These are phyloP conservation scores for Chascanopsetta lugubris DNA, from an alignment of 2,113 vertebrate species.

Conservation along the genomic window DNA sequence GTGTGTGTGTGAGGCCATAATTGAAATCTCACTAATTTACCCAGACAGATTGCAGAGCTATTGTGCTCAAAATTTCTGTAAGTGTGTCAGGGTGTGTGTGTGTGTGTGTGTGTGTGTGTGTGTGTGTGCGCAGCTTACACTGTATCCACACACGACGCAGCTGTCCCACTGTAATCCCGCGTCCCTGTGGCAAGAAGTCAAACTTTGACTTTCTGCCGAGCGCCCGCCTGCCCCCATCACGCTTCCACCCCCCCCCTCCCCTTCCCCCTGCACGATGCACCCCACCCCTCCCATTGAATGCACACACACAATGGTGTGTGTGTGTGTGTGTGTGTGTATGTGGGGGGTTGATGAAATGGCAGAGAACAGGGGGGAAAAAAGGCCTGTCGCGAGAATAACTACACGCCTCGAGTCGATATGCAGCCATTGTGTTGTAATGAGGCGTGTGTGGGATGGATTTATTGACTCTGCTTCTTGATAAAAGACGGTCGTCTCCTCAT, in stretches of 20 bases:
- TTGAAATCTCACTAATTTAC: constrained; percentile 32
- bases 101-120: not conserved
- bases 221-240: not conserved
- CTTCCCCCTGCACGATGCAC: not conserved
- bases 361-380: constrained; percentile 34
- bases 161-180: constrained; percentile 48
- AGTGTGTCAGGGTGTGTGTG: constrained; percentile 9
- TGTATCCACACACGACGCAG: constrained; percentile 33
- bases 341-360: constrained; percentile 18
- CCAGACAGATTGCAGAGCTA: not conserved
- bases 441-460: constrained; percentile 33
- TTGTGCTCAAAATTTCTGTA: not conserved
- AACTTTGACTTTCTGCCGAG: constrained; percentile 14
- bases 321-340: too few species aligned
- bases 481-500: constrained; percentile 18
- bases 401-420: constrained; percentile 41
- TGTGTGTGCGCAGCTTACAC: constrained; percentile 39
- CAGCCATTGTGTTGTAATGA: constrained; percentile 60
- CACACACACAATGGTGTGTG: constrained; percentile 5
- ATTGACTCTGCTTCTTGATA: constrained; percentile 53
- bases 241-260: too few species aligned
- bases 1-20: constrained; percentile 11
- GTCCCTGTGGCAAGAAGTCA: constrained; percentile 33
- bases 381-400: constrained; percentile 29
- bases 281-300: not conserved